A percentile compares a stretch with the other conserved stretches of the same genome.
Evolutionary conservation across 2,888 invertebrate species (phyloP).

Genomic region (Galeopsomyia nigrocyanea): DNA sequence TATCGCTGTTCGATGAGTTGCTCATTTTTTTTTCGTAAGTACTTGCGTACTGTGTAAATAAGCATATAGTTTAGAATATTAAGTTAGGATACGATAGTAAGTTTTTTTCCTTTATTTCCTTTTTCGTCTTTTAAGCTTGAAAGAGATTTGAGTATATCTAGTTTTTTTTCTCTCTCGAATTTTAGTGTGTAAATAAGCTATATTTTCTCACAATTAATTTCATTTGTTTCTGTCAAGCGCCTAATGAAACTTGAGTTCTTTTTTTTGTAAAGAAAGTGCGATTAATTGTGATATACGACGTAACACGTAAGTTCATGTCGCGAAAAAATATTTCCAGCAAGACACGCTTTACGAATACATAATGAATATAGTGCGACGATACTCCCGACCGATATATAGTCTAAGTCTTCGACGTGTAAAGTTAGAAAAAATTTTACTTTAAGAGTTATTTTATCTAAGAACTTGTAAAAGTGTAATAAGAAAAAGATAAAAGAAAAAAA

Average conservation of each 20-base stretch:
- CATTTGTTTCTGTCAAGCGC: constrained; percentile 1
- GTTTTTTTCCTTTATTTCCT: too few relatives aligned
- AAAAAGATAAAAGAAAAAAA: constrained; percentile 4
- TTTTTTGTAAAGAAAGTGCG: constrained; percentile 10
- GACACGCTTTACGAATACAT: constrained; percentile 4
- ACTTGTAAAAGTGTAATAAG: constrained; percentile 40
- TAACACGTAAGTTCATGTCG: neutral
- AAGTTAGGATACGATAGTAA: too few relatives aligned
- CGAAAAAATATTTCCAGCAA: constrained; percentile 27
- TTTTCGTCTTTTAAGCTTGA: too few relatives aligned
- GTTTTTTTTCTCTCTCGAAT: too few relatives aligned
- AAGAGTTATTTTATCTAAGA: constrained; percentile 33
- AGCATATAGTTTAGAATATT: too few relatives aligned
- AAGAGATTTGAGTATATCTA: too few relatives aligned
- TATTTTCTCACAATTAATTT: constrained; percentile 26
- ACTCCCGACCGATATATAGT: constrained; percentile 12
- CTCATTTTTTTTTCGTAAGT: too few relatives aligned
- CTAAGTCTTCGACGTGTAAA: constrained; percentile 9
- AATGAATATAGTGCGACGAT: constrained; percentile 4
- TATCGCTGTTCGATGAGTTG: too few relatives aligned
- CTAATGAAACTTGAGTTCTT: constrained; percentile 2
- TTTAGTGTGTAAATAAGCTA: too few relatives aligned
- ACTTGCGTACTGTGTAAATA: too few relatives aligned
- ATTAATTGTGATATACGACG: constrained; percentile 35
- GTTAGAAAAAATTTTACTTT: constrained; percentile 27